Base-by-base conservation (phyloP, 2,113 vertebrate genomes). In the Bubo scandiacus region DNA sequence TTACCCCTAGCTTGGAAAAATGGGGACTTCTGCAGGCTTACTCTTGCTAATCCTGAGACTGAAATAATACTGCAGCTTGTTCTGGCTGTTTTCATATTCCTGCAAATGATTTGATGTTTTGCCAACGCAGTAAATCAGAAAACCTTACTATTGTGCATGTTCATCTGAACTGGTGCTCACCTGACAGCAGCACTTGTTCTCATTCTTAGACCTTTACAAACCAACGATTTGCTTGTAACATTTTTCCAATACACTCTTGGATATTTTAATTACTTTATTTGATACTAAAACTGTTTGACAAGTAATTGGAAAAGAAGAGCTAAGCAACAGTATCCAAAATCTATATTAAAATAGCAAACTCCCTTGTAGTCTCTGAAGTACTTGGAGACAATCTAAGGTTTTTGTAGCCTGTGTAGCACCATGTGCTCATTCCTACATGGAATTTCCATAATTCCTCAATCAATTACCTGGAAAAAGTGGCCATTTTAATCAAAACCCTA, bases 401-500 rank as follows among this genome's bases (percentile, higher is more conserved):
- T 94, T 63, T 71, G 57, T 91, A 88, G 88, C 36, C 51, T n/a
- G 63, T 4, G 1, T 7, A 66, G 47, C 47, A 83, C 61, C 2
- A 0, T 57, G 36, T 55, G 43, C 59, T 71, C 5, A 3, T 58
- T 96, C 84, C 81, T 94, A 62, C 6, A 4, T 21, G 71, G 95
- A 85, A 96, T 97, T 97, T 95, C 94, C 91, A 77, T 94, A 96
- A 88, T 94, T 97, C 94, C 81, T 89, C 84, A 80, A 95, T 95
- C 93, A 97, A 92, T 96, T 95, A 97, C 84, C 71, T 95, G 93
- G 87, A 36, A 91, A 97, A 97, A 86, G 74, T 4, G 0, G 94
- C 81, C 67, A 95, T 97, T 97, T 93, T 97, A 96, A 94, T 96
- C 94, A 97, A 97, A 97, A 97, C 96, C 97, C 97, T 92, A 55